phyloP scores from a whole-genome alignment of 1,140 invertebrate genomes.

The Homalodisca vitripennis region DNA sequence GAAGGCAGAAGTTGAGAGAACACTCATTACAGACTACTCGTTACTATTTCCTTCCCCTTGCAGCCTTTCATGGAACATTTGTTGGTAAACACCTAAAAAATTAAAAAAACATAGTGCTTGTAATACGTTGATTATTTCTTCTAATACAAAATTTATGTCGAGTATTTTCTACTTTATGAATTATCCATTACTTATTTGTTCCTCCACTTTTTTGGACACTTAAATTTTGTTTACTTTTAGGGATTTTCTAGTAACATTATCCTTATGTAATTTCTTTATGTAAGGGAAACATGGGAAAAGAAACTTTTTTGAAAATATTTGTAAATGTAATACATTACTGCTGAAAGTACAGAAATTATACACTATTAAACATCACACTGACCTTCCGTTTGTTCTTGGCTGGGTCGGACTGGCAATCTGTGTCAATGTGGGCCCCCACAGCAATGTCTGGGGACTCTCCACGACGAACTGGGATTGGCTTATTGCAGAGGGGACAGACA shows the following conservation, averaged over 20 bases:
- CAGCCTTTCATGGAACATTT: constrained; percentile 81
- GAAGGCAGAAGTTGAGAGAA: constrained; percentile 80
- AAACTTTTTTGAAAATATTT: not conserved
- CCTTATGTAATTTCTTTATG: not conserved
- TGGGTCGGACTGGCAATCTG: constrained; percentile 87
- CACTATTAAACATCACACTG: constrained; percentile 29
- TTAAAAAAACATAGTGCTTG: constrained; percentile 35
- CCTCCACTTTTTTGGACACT: not conserved
- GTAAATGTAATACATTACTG: no score
- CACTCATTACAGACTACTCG: constrained; percentile 80
- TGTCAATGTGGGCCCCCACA: constrained; percentile 88
- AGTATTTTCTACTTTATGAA: not conserved
- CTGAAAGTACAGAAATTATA: no score
- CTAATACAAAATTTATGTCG: not conserved
- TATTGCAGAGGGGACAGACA: constrained; percentile 88
- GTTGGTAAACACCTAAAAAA: constrained; percentile 75
- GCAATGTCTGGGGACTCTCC: constrained; percentile 82
- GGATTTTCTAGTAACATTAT: not conserved
- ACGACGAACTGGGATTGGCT: constrained; percentile 76
- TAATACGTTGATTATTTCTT: not conserved
- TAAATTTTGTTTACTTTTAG: not conserved
- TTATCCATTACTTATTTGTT: not conserved
- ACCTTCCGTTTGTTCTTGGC: constrained; percentile 68
- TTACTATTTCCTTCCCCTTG: constrained; percentile 86
- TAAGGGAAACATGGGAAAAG: not conserved